Evolutionary conservation across 2,797 vertebrate genomes (phyloP), one percentile per base, ranked within the genome.

Genomic region (Coracias cyanogaster): DNA sequence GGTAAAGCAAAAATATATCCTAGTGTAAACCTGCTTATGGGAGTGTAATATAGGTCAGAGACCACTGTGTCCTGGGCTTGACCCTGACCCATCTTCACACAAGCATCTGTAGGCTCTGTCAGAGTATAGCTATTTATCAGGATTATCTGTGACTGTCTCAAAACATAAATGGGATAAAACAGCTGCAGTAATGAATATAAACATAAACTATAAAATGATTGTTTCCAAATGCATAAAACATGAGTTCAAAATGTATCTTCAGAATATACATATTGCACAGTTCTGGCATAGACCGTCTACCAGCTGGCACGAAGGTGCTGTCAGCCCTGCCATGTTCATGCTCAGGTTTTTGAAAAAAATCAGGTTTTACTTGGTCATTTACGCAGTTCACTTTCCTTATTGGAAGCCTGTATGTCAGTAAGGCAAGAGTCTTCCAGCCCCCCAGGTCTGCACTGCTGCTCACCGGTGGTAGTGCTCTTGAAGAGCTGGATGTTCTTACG

Each of bases 161-260:
- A 55, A 88, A 33, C 83, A 61, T 80, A 84, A 94, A 96, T 82
- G 69, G 87, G 89, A 78, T 92, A 72, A 94, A 94, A 39, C 79
- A 95, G 82, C 84, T 97, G 70, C 66, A 64, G 91, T 90, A 78
- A 92, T 97, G 78, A 95, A 72, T 95, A 8, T 55, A 31, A 65
- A 64, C 41, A 48, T 69, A 58, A 69, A 86, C 35, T 93, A 5
- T 31, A 9, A 48, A 92, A 65, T 17, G 11, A 81, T 20, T 22
- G 41, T 79, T 94, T 95, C 69, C 49, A 84, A 96, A 89, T 67
- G 29, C 70, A n/a, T 78, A 55, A 84, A 93, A 60, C 55, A 25
- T 5, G 16, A 83, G 88, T 82, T 90, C 70, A 94, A 52, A 82
- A 92, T 55, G 24, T 22, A 70, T 72, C 61, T 49, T 51, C 55